These are phyloP conservation scores for Rhabdomys dilectus DNA, from an alignment of 2,113 vertebrate genomes.

Conservation along the genomic window DNA sequence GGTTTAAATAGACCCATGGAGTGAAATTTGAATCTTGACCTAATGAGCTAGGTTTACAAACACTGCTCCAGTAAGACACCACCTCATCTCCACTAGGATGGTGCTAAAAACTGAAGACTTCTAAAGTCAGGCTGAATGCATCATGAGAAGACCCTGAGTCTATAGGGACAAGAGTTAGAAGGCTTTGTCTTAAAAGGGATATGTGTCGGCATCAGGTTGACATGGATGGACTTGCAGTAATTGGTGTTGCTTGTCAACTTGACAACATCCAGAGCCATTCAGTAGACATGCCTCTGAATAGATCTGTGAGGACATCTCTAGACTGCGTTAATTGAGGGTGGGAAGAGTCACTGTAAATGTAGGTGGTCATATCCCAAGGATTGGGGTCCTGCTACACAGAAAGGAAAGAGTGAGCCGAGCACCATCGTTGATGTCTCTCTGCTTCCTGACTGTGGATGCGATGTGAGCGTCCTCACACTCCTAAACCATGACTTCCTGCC, in stretches of 20 bases:
- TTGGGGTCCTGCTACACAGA: background rate
- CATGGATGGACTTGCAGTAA: background rate
- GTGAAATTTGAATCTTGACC: constrained; percentile 12
- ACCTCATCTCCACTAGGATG: background rate
- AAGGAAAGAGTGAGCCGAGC: background rate
- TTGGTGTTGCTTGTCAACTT: background rate
- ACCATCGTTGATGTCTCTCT: background rate
- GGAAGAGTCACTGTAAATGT: background rate
- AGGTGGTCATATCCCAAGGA: background rate
- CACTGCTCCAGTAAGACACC: background rate
- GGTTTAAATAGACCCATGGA: background rate
- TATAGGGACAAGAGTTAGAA: background rate
- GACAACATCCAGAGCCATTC: background rate
- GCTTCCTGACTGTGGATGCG: background rate
- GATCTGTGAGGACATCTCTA: background rate
- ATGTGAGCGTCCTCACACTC: background rate
- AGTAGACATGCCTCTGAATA: background rate
- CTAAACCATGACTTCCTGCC: background rate
- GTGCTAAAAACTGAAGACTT: background rate
- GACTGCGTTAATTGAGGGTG: background rate
- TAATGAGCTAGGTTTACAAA: background rate
- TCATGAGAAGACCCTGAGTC: background rate
- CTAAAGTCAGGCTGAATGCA: background rate
- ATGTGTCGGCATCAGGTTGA: background rate
- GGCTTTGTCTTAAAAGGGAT: background rate